Conservation (phyloP, 2,113 vertebrate genomes). For the Hyperopisus bebe region DNA sequence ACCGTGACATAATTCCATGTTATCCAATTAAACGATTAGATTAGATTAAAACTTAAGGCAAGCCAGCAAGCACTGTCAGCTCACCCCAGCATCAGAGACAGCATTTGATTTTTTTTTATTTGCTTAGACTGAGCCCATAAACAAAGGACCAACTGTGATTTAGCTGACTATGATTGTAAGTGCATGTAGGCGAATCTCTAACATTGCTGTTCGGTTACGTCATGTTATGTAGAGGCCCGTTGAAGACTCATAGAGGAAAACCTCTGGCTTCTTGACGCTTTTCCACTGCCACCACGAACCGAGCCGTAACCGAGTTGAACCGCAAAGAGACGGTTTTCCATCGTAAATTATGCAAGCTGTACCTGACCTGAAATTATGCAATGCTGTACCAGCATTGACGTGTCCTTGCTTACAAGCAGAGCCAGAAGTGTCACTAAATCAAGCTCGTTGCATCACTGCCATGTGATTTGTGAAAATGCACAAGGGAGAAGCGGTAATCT, state of each 20-base stretch:
- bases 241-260: not conserved
- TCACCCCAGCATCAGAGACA: not conserved
- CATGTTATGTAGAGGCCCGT: not conserved
- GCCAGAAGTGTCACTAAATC: not conserved
- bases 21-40: not conserved
- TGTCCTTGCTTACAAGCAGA: not conserved
- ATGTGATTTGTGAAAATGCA: not conserved
- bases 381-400: not conserved
- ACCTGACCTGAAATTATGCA: too few relatives aligned
- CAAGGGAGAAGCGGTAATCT: not conserved
- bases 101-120: not conserved
- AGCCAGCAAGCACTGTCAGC: not conserved
- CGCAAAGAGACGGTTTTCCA: not conserved
- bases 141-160: not conserved
- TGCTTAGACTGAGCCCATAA: not conserved
- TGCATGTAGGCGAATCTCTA: not conserved
- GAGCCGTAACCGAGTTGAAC: not conserved
- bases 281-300: not conserved
- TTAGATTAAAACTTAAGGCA: not conserved
- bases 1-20: not conserved
- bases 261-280: not conserved
- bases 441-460: not conserved
- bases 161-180: not conserved
- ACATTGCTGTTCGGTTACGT: not conserved
- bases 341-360: not conserved